phyloP scores from a whole-genome alignment of 2,113 vertebrate species.

The Indicator maculatus region DNA sequence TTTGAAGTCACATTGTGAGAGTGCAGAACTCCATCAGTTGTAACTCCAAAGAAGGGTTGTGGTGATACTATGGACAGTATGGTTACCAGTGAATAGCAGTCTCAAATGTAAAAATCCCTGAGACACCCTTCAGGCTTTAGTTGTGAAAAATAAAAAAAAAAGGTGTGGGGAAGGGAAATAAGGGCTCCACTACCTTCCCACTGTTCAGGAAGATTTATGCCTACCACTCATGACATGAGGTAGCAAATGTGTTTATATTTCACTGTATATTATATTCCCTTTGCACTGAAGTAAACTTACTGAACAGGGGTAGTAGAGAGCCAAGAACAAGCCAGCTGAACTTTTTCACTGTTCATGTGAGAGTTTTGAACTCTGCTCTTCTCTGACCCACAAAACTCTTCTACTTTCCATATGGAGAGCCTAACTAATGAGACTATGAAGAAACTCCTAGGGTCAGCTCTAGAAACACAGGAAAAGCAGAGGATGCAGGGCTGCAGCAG shows the following conservation, averaged over 20 bases:
- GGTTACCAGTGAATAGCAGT: neutral
- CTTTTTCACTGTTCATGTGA: neutral
- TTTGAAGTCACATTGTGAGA: neutral
- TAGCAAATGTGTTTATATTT: neutral
- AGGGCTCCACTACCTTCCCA: neutral
- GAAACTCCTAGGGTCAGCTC: neutral
- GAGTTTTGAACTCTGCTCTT: neutral
- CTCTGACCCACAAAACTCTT: neutral
- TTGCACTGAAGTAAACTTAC: neutral
- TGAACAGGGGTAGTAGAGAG: too few species aligned
- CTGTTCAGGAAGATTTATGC: neutral
- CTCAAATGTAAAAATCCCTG: neutral
- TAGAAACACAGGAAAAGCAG: neutral
- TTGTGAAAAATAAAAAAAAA: neutral
- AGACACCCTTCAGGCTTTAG: neutral
- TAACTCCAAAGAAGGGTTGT: neutral
- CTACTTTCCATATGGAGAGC: neutral
- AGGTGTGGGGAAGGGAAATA: neutral
- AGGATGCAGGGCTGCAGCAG: neutral
- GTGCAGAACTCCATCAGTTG: neutral
- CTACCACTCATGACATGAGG: neutral
- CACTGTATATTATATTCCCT: fast-evolving
- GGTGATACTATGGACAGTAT: neutral
- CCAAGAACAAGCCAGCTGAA: neutral
- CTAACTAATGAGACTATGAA: neutral